These are phyloP conservation scores for Mesoligia furuncula DNA, from an alignment of 2,888 invertebrate genomes.

Conservation along the genomic window DNA sequence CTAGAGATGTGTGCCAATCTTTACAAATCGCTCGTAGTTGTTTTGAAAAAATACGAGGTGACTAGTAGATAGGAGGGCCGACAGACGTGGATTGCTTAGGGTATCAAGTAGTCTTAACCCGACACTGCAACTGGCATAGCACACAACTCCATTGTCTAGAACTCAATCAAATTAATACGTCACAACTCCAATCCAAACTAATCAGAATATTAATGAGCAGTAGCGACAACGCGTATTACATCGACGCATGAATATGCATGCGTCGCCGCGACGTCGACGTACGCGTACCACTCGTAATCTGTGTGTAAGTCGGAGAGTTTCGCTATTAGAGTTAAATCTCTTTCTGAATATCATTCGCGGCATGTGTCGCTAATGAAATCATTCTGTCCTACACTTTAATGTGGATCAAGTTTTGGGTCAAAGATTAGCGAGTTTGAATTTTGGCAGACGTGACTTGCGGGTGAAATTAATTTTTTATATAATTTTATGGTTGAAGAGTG, in stretches of 20 bases:
- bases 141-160: conserved; percentile 39
- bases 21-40: too few relatives aligned
- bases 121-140: background rate
- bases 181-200: conserved; percentile 66
- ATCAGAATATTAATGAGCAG: conserved; percentile 74
- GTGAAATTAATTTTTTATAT: background rate
- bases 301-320: conserved; percentile 67
- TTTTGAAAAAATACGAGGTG: too few relatives aligned
- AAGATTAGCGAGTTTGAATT: conserved; percentile 46
- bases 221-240: conserved; percentile 73
- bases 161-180: conserved; percentile 57
- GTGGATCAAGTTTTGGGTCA: conserved; percentile 68
- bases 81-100: too few relatives aligned
- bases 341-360: conserved; percentile 73
- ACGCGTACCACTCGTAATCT: conserved; percentile 67
- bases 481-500: too few relatives aligned
- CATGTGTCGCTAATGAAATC: conserved; percentile 77
- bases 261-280: conserved; percentile 54
- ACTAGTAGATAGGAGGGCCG: too few relatives aligned
- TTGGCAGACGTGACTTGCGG: conserved; percentile 34
- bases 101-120: too few relatives aligned
- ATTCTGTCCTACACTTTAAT: conserved; percentile 69
- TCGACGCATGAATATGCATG: conserved; percentile 76
- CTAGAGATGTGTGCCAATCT: too few relatives aligned
- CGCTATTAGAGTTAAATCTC: conserved; percentile 71